Evolutionary conservation across 2,888 invertebrate genomes (phyloP).

Genomic region (Hylaea fasciaria): DNA sequence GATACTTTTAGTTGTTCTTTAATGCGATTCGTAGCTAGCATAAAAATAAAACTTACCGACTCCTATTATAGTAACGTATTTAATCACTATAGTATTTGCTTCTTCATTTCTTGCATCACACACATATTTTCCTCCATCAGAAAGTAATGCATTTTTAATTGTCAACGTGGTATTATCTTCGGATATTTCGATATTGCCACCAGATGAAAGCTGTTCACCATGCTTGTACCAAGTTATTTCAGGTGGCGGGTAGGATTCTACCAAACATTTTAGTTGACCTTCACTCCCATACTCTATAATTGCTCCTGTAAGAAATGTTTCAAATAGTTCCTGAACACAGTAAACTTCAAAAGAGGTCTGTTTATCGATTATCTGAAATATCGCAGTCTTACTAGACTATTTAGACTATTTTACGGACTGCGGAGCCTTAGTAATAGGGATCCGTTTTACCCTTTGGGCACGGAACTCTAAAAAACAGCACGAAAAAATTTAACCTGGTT

Average conservation of each 20-base stretch:
- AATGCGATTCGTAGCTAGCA: too few species aligned
- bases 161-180: conserved; percentile 9
- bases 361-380: too few species aligned
- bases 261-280: conserved; percentile 19
- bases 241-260: conserved; percentile 34
- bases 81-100: background rate
- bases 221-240: conserved; percentile 28
- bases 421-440: too few species aligned
- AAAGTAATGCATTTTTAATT: conserved; percentile 7
- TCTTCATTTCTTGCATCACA: conserved; percentile 24
- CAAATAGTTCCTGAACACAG: too few species aligned
- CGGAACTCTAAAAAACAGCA: too few species aligned
- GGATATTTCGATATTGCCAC: conserved; percentile 10
- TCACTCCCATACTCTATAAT: conserved; percentile 22
- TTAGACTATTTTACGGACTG: too few species aligned
- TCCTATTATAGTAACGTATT: conserved; percentile 12
- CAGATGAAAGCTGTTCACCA: background rate
- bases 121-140: conserved; percentile 23
- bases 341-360: too few species aligned
- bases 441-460: too few species aligned
- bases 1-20: too few species aligned
- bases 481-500: too few species aligned
- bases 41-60: conserved; percentile 32
- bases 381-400: too few species aligned
- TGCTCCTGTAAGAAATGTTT: too few species aligned